A percentile compares a stretch with the other conserved stretches of the same genome.
Evolutionary conservation across 2,888 invertebrate genomes (phyloP).

Genomic region (Labia minor): DNA sequence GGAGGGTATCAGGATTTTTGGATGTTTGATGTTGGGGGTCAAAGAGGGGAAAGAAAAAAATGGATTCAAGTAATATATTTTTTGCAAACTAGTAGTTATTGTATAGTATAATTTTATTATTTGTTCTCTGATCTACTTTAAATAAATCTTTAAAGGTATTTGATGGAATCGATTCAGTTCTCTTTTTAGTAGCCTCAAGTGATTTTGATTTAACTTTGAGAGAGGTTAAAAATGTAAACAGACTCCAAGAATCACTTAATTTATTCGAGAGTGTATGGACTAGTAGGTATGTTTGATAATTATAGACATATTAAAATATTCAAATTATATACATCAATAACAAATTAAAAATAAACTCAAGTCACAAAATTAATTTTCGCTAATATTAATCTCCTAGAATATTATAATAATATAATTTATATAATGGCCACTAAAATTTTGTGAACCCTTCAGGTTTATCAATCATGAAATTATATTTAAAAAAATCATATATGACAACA

Average conservation of each 20-base stretch:
- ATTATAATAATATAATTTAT: too few relatives aligned
- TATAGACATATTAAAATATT: constrained; percentile 14
- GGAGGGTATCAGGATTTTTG: constrained; percentile 61
- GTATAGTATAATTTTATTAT: too few relatives aligned
- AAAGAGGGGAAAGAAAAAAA: constrained; percentile 67
- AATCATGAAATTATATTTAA: too few relatives aligned
- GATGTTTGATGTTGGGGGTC: constrained; percentile 80
- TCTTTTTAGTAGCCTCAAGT: constrained; percentile 69
- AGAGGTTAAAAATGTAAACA: constrained; percentile 58
- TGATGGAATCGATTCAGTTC: constrained; percentile 68
- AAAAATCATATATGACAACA: too few relatives aligned
- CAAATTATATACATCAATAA: constrained; percentile 16
- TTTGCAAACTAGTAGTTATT: too few relatives aligned
- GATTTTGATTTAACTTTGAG: constrained; percentile 67
- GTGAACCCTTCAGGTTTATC: too few relatives aligned
- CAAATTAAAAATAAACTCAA: too few relatives aligned
- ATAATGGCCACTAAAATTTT: too few relatives aligned
- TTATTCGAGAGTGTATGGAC: constrained; percentile 69
- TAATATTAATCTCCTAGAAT: too few relatives aligned
- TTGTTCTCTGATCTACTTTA: neutral
- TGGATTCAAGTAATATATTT: constrained; percentile 56
- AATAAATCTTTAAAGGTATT: constrained; percentile 58
- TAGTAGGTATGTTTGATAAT: constrained; percentile 45
- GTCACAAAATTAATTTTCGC: too few relatives aligned
- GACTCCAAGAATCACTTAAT: constrained; percentile 57